Percentiles rank a stretch among this genome's conserved stretches.
Conservation (phyloP, 2,113 vertebrate genomes). For the Osmerus eperlanus region DNA sequence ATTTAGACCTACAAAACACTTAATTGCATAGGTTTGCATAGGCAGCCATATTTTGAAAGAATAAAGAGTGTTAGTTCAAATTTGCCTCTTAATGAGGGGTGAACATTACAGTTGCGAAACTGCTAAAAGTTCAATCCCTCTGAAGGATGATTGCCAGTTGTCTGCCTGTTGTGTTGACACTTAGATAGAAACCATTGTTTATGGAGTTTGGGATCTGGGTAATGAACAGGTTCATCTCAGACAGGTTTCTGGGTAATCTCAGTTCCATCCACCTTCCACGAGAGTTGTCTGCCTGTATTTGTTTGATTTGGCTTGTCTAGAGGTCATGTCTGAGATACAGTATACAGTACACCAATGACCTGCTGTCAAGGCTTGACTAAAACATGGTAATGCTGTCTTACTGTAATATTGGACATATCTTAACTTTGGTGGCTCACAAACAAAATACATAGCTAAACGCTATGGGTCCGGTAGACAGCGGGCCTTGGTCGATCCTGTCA, state of each 20-base stretch:
- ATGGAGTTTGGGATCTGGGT: slow-evolving; percentile 39
- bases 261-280: slow-evolving; percentile 31
- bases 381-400: too few species aligned
- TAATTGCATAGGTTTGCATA: neutral
- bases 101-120: slow-evolving; percentile 22
- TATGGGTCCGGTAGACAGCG: neutral
- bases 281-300: slow-evolving; percentile 29
- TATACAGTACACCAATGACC: slow-evolving; percentile 5
- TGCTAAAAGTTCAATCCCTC: slow-evolving; percentile 32
- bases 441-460: neutral
- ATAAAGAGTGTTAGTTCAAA: slow-evolving; percentile 19
- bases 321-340: slow-evolving; percentile 18
- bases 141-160: slow-evolving; percentile 43
- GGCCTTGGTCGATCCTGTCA: slow-evolving; percentile 25
- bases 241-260: slow-evolving; percentile 50
- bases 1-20: slow-evolving; percentile 2
- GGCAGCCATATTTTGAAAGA: slow-evolving; percentile 18
- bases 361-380: neutral
- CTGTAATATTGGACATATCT: too few species aligned
- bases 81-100: slow-evolving; percentile 26
- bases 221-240: slow-evolving; percentile 50
- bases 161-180: slow-evolving; percentile 52
- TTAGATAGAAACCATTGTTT: slow-evolving; percentile 61
- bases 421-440: too few species aligned
- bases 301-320: slow-evolving; percentile 3